phyloP scores from a whole-genome alignment of 2,113 vertebrate genomes.

The Diadophis punctatus region DNA sequence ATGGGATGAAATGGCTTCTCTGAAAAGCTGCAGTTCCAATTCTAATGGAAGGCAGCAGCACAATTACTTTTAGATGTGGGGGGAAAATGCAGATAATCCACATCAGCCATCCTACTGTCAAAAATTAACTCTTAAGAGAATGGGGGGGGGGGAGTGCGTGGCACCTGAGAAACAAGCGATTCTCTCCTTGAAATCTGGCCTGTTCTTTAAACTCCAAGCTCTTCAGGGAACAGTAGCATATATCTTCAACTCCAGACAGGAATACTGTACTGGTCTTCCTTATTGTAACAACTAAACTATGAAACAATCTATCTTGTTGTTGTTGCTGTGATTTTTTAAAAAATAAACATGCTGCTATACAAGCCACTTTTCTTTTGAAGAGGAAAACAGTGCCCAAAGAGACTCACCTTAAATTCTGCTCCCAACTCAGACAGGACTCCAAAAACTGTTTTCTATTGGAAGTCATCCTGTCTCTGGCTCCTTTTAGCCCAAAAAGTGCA shows the following conservation, averaged over 20 bases:
- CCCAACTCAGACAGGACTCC: background rate
- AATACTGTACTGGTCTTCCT: background rate
- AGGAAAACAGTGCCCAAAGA: background rate
- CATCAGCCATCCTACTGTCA: background rate
- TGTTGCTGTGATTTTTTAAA: background rate
- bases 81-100: background rate
- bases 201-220: background rate
- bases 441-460: background rate
- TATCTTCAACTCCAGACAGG: background rate
- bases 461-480: background rate
- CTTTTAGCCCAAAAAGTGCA: background rate
- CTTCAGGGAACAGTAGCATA: background rate
- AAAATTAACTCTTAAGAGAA: background rate
- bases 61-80: background rate
- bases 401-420: background rate
- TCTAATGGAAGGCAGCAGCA: background rate
- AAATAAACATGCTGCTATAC: background rate
- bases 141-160: rapidly evolving
- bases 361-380: background rate
- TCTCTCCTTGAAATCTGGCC: background rate
- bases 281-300: background rate
- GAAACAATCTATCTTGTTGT: background rate
- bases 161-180: background rate
- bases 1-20: background rate
- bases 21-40: background rate